Percentiles rank a stretch among this genome's conserved stretches.
These are phyloP conservation scores for Leuciscus idus DNA, from an alignment of 2,113 vertebrate genomes.

Conservation along the genomic window DNA sequence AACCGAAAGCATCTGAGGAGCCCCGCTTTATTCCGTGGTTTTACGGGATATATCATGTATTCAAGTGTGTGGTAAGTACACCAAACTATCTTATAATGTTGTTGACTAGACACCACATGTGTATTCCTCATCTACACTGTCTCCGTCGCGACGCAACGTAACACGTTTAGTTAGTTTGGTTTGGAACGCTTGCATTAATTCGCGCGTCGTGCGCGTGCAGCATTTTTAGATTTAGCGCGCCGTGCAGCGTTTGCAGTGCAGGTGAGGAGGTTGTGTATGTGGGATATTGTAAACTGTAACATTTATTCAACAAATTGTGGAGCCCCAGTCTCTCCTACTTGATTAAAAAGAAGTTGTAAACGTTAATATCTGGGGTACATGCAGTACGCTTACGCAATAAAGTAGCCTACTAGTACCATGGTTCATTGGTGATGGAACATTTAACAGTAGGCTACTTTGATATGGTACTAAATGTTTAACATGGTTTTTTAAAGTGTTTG, in stretches of 20 bases:
- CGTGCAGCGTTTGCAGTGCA: neutral
- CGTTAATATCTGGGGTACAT: neutral
- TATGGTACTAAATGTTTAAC: neutral
- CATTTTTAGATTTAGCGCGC: neutral
- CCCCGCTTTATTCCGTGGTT: neutral
- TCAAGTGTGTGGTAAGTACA: neutral
- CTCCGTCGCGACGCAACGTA: neutral
- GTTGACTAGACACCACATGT: neutral
- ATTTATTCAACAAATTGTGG: neutral
- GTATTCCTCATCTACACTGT: neutral
- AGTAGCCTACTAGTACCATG: neutral
- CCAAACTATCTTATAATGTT: neutral
- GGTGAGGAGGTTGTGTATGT: neutral
- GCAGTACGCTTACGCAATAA: neutral
- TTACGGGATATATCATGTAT: neutral
- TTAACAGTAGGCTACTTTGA: neutral
- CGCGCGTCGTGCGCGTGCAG: neutral
- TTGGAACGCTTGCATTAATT: too few relatives aligned
- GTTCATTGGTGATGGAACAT: neutral
- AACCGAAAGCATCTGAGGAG: neutral
- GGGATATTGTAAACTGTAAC: neutral
- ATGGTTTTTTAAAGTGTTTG: neutral
- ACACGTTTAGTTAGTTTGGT: neutral
- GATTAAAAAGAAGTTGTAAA: neutral
- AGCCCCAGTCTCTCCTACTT: neutral